Base-by-base conservation (phyloP, 2,113 vertebrate genomes). In the Sterna hirundo region DNA sequence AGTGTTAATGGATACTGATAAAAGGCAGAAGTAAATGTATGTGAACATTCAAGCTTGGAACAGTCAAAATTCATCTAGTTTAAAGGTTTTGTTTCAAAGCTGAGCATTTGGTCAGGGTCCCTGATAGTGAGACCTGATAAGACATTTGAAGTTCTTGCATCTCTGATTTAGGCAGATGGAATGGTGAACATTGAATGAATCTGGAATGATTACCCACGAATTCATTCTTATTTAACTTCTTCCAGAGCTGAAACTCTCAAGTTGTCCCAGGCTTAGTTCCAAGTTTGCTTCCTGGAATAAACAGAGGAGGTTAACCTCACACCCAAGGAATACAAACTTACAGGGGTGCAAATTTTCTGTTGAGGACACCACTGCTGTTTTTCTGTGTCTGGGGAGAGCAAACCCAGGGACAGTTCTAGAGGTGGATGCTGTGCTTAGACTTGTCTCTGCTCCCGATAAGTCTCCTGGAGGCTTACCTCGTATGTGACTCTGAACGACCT, bases 1-100 rank as follows among this genome's bases (percentile, higher is more conserved):
- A 60, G 42, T 69, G 66, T 66, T 93, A 86, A 84, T 95, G 65
- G 76, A 30, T 40, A 7, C 75, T 89, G 87, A 81, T 87, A 89
- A 82, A 90, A 75, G 92, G 78, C 95, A 90, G 89, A 83, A 93
- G 76, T 91, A 93, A 93, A 86, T 66, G 47, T 57, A n/a, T 88
- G 61, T 71, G 64, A 93, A 30, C 25, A 3, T 81, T 95, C 15
- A 78, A 34, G 29, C 72, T 74, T 75, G 64, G 42, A 94, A 47
- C 60, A 90, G 49, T 91, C 81, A 90, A 83, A 90, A 86, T 77
- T 70, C 14, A 87, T 82, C 32, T 88, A 64, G 57, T 72, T 90
- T 57, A 69, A 80, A 77, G 38, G 36, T 44, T 90, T 85, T 94
- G 20, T 85, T 93, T 93, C 62, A 78, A 83, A 81, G 46, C 68